These are phyloP conservation scores for Brenthis daphne DNA, from an alignment of 2,888 invertebrate genomes.

Conservation along the genomic window DNA sequence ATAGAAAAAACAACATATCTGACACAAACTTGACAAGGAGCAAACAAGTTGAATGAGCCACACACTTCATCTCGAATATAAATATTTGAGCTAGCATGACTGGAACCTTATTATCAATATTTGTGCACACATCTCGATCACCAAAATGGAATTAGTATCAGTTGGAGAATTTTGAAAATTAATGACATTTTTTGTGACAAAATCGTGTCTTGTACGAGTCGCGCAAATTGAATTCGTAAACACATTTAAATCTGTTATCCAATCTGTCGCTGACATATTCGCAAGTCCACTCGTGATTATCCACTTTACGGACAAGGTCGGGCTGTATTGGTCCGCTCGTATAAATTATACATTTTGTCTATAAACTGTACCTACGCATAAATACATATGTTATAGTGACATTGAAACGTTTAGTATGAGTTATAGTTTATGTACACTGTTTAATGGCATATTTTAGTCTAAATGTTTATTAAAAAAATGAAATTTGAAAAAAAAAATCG, in stretches of 20 bases:
- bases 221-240: slow-evolving; percentile 62
- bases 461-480: too few relatives aligned
- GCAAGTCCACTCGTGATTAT: slow-evolving; percentile 70
- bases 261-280: slow-evolving; percentile 63
- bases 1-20: neutral
- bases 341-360: slow-evolving; percentile 54
- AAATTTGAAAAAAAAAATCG: too few relatives aligned
- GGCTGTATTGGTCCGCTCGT: slow-evolving; percentile 45
- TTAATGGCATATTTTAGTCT: neutral
- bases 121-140: slow-evolving; percentile 20
- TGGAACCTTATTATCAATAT: slow-evolving; percentile 16
- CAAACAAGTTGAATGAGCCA: slow-evolving; percentile 3
- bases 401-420: too few relatives aligned
- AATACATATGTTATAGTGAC: slow-evolving; percentile 11
- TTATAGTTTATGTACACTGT: neutral
- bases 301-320: slow-evolving; percentile 74
- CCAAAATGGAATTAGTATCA: slow-evolving; percentile 7
- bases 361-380: slow-evolving; percentile 31
- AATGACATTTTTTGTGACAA: neutral
- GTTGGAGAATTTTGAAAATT: slow-evolving; percentile 2
- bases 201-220: slow-evolving; percentile 23
- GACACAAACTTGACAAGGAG: neutral
- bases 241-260: slow-evolving; percentile 66
- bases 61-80: neutral
- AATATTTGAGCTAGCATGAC: slow-evolving; percentile 15